Evolutionary conservation across 2,113 vertebrate genomes (phyloP).

Genomic region (Indicator maculatus): DNA sequence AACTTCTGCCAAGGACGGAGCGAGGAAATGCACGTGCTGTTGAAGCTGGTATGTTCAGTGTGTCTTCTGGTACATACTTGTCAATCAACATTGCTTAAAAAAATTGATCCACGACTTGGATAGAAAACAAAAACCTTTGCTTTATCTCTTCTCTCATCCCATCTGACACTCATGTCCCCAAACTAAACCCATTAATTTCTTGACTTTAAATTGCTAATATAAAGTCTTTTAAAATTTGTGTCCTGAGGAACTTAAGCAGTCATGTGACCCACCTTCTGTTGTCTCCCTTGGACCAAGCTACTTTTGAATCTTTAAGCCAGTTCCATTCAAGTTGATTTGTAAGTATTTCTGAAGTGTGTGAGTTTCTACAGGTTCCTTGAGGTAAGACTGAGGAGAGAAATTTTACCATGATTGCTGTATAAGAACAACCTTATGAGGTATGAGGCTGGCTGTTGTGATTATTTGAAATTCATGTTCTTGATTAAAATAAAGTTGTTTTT

Average conservation of each 20-base stretch:
- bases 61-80: background rate
- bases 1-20: constrained; percentile 83
- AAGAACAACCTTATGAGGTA: background rate
- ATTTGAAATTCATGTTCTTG: background rate
- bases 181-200: background rate
- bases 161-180: background rate
- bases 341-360: background rate
- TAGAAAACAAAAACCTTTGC: accelerated
- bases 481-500: background rate
- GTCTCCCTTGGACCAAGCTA: background rate
- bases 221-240: background rate
- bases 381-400: background rate
- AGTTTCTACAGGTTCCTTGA: background rate
- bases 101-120: background rate
- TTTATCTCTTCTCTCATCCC: background rate
- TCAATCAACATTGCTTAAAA: background rate
- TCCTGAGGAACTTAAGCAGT: background rate
- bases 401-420: background rate
- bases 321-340: background rate
- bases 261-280: background rate
- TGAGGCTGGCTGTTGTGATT: background rate
- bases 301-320: background rate
- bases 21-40: constrained; percentile 71
- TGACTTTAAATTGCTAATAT: background rate
- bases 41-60: constrained; percentile 79